Evolutionary conservation across 2,888 invertebrate species (phyloP).

Genomic region (Rutpela maculata): DNA sequence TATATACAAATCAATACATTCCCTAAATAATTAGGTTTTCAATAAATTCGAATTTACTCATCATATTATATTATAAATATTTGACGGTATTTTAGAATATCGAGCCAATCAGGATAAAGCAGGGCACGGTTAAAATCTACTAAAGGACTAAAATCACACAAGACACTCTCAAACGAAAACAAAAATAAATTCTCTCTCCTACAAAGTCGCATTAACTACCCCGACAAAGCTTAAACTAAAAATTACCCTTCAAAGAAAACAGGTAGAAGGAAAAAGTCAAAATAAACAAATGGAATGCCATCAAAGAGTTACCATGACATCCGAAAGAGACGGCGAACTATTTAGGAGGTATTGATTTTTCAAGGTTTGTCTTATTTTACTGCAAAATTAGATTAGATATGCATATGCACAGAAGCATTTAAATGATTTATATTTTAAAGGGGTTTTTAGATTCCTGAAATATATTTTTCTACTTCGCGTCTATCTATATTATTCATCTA

Average conservation of each 20-base stretch:
- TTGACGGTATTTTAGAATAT: neutral
- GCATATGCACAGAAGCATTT: too few relatives aligned
- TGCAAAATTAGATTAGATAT: neutral
- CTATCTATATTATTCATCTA: too few relatives aligned
- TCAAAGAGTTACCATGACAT: conserved; percentile 26
- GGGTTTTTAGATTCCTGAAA: too few relatives aligned
- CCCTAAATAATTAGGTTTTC: neutral
- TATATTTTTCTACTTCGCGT: too few relatives aligned
- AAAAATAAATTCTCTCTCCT: conserved; percentile 48
- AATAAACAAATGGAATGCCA: conserved; percentile 53
- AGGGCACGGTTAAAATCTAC: neutral
- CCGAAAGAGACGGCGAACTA: conserved; percentile 11
- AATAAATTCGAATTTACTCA: neutral
- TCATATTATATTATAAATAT: neutral
- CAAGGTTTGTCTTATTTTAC: neutral
- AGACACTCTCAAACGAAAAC: conserved; percentile 49
- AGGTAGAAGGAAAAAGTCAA: conserved; percentile 51
- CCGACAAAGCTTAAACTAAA: conserved; percentile 51
- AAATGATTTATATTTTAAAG: too few relatives aligned
- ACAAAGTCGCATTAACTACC: conserved; percentile 48
- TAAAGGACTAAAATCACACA: conserved; percentile 41
- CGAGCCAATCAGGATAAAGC: neutral
- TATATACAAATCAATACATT: neutral
- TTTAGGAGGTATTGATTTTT: conserved; percentile 16
- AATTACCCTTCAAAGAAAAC: conserved; percentile 48